Base-by-base conservation (phyloP, 2,113 vertebrate genomes). In the Carollia perspicillata region DNA sequence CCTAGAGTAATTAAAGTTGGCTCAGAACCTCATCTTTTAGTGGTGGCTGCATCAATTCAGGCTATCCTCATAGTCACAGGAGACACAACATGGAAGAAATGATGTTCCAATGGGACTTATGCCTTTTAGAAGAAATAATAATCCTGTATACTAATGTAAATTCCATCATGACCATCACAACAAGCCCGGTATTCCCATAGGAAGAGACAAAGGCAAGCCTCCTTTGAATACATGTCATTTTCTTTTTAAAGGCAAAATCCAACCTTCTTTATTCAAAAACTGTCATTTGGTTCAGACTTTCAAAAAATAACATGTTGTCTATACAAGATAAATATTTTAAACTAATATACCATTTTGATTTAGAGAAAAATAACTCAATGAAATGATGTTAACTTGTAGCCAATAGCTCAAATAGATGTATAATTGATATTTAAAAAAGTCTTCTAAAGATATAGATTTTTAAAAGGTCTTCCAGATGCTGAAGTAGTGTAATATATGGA, bases 51-150 rank as follows among this genome's bases (percentile, higher is more conserved):
- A 63, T 96, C 95, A 89, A 51, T 74, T 72, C 66, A 91, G 78
- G 86, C 60, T 97, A 98, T 98, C 97, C 93, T 90, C 96, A 96
- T 13, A 84, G 95, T 97, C 97, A 97, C 78, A 93, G 94, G 95
- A 97, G 95, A 97, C 72, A 92, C 68, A 93, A 96, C 75, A 78
- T n/a, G 84, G 90, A 94, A 80, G 90, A 87, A 96, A 95, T 4
- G 49, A 97, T 97, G 95, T 96, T 95, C 95, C 97, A 97, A 78
- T 58, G 53, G 92, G 87, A 78, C 93, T 84, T 33, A 96, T n/a
- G 93, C 87, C 80, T 95, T 77, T 68, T 6, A 95, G 95, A 35
- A 93, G 90, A 84, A 92, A 92, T 96, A 98, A 97, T 89, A 66
- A 75, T 28, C 84, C 81, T 97, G 95, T 66, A 92, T 95, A 89